Evolutionary conservation across 2,113 vertebrate species (phyloP).

Genomic region (Erythrocebus patas): DNA sequence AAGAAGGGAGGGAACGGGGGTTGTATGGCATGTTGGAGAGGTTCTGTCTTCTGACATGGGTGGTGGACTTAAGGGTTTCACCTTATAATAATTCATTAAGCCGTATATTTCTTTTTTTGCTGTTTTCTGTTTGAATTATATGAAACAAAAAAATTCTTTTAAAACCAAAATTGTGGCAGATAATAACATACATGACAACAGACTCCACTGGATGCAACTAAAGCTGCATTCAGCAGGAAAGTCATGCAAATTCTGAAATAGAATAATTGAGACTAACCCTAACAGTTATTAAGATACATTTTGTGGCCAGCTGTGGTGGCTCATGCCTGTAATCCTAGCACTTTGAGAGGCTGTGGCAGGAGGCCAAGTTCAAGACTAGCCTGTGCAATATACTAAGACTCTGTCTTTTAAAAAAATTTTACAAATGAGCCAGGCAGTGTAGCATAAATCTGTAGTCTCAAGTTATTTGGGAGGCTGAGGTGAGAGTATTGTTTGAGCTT

Average conservation of each 20-base stretch:
- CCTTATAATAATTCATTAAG: neutral
- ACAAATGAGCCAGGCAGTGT: too few species aligned
- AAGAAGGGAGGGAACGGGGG: neutral
- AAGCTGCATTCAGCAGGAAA: neutral
- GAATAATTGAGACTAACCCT: neutral
- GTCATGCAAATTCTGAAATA: neutral
- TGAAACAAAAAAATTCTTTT: neutral
- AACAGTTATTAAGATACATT: neutral
- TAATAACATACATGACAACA: neutral
- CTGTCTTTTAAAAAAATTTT: too few species aligned
- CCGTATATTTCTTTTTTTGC: neutral
- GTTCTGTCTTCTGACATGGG: neutral
- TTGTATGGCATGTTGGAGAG: neutral
- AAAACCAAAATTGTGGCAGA: constrained; percentile 8
- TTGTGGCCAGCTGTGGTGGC: neutral
- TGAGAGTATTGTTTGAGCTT: too few species aligned
- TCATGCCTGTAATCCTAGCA: too few species aligned
- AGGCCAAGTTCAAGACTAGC: too few species aligned
- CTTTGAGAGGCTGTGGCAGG: too few species aligned
- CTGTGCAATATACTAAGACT: too few species aligned
- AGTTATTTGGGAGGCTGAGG: too few species aligned
- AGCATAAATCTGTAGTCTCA: too few species aligned
- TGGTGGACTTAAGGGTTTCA: neutral
- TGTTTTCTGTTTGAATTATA: constrained; percentile 18
- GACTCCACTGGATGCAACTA: neutral